phyloP scores from a whole-genome alignment of 1,140 invertebrate genomes.

The Laupala kohalensis region DNA sequence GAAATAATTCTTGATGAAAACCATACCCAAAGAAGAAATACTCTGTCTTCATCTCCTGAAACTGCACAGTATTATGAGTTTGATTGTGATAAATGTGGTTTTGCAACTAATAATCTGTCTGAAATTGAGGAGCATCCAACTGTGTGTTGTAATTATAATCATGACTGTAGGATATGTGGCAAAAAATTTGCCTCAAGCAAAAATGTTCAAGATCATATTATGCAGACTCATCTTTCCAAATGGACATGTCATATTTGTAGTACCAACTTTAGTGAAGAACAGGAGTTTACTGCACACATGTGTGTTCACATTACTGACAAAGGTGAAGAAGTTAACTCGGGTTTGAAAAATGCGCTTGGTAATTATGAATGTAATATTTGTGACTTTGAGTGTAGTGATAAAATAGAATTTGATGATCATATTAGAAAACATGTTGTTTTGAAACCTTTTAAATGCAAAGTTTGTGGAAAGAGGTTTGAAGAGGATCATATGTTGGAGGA shows the following conservation, averaged over 20 bases:
- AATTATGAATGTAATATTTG: slow-evolving; percentile 11
- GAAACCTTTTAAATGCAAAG: slow-evolving; percentile 8
- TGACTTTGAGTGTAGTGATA: neutral
- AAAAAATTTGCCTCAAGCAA: slow-evolving; percentile 7
- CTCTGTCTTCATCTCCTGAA: neutral
- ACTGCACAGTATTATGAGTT: neutral
- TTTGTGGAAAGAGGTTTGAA: slow-evolving; percentile 2
- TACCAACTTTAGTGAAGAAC: slow-evolving; percentile 7
- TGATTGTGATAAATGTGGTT: neutral
- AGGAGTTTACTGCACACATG: slow-evolving; percentile 10
- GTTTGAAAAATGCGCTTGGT: neutral
- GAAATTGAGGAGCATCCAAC: neutral
- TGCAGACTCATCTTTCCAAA: slow-evolving; percentile 9
- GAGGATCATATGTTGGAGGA: neutral
- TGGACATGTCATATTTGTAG: slow-evolving; percentile 13
- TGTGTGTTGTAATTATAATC: neutral
- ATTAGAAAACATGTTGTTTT: slow-evolving; percentile 4
- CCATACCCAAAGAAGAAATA: neutral
- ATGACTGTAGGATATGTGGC: slow-evolving; percentile 7
- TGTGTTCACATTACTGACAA: slow-evolving; percentile 1
- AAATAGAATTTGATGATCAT: slow-evolving; percentile 4
- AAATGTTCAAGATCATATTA: slow-evolving; percentile 6
- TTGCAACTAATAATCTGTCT: neutral
- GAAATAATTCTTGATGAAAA: neutral
- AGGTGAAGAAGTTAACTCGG: neutral